phyloP scores from a whole-genome alignment of 37 sponge, comb jelly and placozoan species.

The Axinella damicornis region DNA sequence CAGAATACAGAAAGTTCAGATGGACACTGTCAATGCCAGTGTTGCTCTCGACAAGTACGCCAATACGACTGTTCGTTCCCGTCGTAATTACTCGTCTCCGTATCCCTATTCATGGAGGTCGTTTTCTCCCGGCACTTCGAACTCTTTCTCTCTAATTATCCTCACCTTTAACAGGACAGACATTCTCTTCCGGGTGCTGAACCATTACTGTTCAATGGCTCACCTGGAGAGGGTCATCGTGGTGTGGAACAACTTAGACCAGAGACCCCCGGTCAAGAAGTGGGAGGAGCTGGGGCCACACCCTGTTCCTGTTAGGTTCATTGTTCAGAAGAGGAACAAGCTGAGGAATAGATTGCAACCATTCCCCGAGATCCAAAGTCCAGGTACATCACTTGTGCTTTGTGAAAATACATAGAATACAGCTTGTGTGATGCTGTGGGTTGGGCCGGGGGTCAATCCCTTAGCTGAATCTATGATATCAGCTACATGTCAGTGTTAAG shows the following conservation, averaged over 20 bases:
- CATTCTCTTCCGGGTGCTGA: conserved; percentile 21
- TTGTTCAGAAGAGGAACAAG: conserved; percentile 1
- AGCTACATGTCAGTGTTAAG: no score
- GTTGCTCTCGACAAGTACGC: no score
- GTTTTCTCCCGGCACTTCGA: neutral
- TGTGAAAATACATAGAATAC: no score
- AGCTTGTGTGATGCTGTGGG: no score
- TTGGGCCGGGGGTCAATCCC: no score
- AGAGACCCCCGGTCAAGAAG: conserved; percentile 12
- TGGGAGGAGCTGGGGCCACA: conserved; percentile 28
- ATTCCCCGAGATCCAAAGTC: conserved; percentile 19
- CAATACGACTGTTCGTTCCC: no score
- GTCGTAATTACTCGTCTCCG: no score
- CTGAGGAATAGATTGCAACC: conserved; percentile 30
- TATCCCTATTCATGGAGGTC: neutral
- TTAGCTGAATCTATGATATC: no score
- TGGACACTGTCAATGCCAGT: no score
- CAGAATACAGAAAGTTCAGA: no score
- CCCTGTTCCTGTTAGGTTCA: conserved; percentile 27
- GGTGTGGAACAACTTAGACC: conserved; percentile 50
- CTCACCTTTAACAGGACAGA: conserved; percentile 59
- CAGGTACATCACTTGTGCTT: conserved; percentile 21
- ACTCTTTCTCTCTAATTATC: conserved; percentile 40
- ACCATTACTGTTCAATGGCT: conserved; percentile 44
- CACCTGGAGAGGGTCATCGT: conserved; percentile 39